Conservation (phyloP, 2,113 vertebrate species). For the Anas platyrhynchos region DNA sequence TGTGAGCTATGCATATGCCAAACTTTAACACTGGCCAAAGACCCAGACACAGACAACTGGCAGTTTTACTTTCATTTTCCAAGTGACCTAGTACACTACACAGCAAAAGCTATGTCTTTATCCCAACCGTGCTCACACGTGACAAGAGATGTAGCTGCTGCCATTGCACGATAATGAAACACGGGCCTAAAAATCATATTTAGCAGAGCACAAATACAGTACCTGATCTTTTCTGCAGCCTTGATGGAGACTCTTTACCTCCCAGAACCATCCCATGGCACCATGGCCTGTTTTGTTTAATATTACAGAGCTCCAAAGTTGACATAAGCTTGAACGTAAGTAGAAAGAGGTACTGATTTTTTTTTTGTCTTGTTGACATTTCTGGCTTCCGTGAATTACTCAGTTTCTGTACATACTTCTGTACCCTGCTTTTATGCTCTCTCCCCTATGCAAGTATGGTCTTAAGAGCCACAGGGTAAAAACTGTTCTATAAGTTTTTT, state of each 20-base stretch:
- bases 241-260: not conserved
- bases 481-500: not conserved
- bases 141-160: not conserved
- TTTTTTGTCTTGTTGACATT: not conserved
- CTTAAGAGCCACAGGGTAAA: not conserved
- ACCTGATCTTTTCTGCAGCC: not conserved
- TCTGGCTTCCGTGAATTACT: not conserved
- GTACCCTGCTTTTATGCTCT: not conserved
- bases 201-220: not conserved
- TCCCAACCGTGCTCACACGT: not conserved
- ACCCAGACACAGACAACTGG: not conserved
- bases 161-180: not conserved
- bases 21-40: not conserved
- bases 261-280: not conserved
- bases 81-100: not conserved
- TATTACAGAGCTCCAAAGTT: not conserved
- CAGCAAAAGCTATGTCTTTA: not conserved
- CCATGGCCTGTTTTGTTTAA: not conserved
- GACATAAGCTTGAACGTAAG: not conserved
- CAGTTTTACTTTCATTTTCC: not conserved
- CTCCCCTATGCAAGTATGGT: not conserved
- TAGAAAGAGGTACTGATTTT: not conserved
- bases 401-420: not conserved
- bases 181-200: not conserved
- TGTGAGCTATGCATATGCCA: not conserved